Base-by-base conservation (phyloP, 1,140 invertebrate species). In the Drosophila pseudoobscura region DNA sequence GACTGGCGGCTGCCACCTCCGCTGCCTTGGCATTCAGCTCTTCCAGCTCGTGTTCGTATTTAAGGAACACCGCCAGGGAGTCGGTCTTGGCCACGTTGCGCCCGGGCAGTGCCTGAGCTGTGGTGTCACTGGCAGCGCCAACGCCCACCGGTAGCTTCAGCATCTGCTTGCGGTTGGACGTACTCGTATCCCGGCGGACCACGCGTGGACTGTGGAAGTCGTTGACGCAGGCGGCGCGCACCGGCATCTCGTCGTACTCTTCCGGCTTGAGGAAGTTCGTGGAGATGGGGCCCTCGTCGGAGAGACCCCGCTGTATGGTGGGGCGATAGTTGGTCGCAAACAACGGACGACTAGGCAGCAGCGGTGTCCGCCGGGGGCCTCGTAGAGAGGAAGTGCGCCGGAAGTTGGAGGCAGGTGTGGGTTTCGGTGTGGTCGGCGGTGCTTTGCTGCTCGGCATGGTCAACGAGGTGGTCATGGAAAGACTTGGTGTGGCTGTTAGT, bases 191-290 rank as follows among this genome's bases (percentile, higher is more conserved):
- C 2, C 90, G 84, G 4, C 87, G 76, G 0, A 91, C 75, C 0
- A 91, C 89, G 2, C 80, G 71, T 1, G 90, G 90, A 75, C 85
- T 91, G 20, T 91, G 89, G 26, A 90, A 91, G 46, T 91, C 90
- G 49, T 91, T 91, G 45, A 71, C 80, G 41, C 90, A 91, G 13
- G 82, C 90, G 0, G 90, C 87, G 39, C 91, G 77, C 6, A 92
- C 91, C 0, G 91, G 91, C 80, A 92, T 91, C 73, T 92, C 91
- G 45, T 92, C 91, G 45, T 82, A 92, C 56, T 92, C 91, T 51
- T 91, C 91, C 0, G 91, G 89, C 51, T 91, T 91, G 1, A 92
- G 61, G 50, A 92, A 92, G 61, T 91, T 92, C 17, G 62, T 88
- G 1, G 91, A 92, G 52, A 92, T 91, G 39, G 91, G 91, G 8